Conservation (phyloP, 2,888 invertebrate genomes). For the Atrina japonica region DNA sequence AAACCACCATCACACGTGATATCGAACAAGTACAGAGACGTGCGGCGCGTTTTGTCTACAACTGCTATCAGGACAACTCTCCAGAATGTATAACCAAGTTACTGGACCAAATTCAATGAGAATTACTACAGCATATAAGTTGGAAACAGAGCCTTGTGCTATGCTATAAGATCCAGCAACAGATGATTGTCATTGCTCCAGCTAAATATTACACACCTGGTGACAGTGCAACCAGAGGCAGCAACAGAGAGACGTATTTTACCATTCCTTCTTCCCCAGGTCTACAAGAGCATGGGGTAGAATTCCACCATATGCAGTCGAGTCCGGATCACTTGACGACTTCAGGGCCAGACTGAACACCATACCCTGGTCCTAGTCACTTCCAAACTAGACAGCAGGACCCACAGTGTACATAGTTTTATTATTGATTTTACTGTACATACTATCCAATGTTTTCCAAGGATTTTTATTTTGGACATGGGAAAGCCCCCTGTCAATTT, state of each 20-base stretch:
- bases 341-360: not conserved
- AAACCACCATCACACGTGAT: not conserved
- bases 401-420: too few relatives aligned
- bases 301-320: not conserved
- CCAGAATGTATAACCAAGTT: not conserved
- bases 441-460: too few relatives aligned
- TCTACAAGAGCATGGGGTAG: not conserved
- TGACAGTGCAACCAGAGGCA: conserved; percentile 1
- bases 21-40: not conserved
- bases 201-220: not conserved
- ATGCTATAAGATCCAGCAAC: not conserved
- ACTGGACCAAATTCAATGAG: not conserved
- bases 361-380: not conserved
- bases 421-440: too few relatives aligned
- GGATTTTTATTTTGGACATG: too few relatives aligned
- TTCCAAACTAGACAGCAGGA: too few relatives aligned
- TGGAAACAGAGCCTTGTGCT: not conserved
- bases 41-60: not conserved
- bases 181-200: not conserved
- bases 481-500: too few relatives aligned
- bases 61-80: conserved; percentile 1
- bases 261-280: not conserved
- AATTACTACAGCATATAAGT: not conserved
- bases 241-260: not conserved
- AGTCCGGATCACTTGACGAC: not conserved